Base-by-base conservation (phyloP, 2,888 invertebrate genomes). In the Carabus problematicus region DNA sequence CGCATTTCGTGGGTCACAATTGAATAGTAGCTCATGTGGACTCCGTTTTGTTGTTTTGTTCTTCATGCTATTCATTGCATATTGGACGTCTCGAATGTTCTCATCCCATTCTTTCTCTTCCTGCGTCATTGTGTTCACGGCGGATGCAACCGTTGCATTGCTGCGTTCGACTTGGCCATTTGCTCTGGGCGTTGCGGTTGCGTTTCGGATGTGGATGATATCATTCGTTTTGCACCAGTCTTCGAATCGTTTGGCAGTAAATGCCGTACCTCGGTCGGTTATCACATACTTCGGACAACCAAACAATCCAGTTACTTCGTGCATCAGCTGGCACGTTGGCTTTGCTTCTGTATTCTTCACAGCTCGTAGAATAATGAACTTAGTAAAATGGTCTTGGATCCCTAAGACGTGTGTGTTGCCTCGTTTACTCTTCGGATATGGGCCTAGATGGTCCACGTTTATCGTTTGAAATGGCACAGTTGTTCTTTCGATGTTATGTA, bases 401-500 rank as follows among this genome's bases (percentile, higher is more conserved):
- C 56, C 45, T 19, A 58, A 29, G 16, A 64, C 56, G 18, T 64
- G 47, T 11, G 19, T 41, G 42, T 56, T 56, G 1, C 64, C 58
- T 12, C 40, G 16, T 29, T 56, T 64, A 7, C 43, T 42, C 45
- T 43, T 58, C 19, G 56, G 64, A 11, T 29, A 64, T 56, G 56
- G 64, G 7, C 64, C 64, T 58, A 64, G 39, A 42, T 64, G 64
- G 39, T 56, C 64, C 64, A 56, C 45, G 45, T 45, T 56, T 29
- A 14, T 56, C 16, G 16, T 43, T 29, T 43, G 56, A 56, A 64
- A 64, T 49, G 75, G 73, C 63, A 74, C 66, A 14, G 67, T 58
- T 56, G 70, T 55, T 49, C 72, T 71, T 43, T 73, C 70, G 16
- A 75, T 75, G 7, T 71, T 54, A 69, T 77, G 72, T 3, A 76